Conservation (phyloP, 2,888 invertebrate genomes). For the Neoascia interrupta region DNA sequence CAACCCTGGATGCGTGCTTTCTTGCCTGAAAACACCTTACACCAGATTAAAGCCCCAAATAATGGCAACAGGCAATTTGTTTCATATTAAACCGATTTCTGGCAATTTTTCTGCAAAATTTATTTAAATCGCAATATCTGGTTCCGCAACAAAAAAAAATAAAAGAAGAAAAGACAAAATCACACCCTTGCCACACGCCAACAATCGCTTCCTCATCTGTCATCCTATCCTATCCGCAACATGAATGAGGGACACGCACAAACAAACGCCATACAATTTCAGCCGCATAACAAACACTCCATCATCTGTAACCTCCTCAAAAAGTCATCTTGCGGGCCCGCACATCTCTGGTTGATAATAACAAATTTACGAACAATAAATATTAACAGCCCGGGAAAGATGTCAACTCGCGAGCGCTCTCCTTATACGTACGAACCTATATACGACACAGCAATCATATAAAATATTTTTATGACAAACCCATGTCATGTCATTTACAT, state of each 20-base stretch:
- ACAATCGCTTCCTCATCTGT: constrained; percentile 33
- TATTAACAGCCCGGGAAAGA: constrained; percentile 60
- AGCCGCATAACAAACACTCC: constrained; percentile 5
- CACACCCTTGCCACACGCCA: constrained; percentile 1
- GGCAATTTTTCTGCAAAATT: constrained; percentile 24
- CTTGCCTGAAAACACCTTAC: no score
- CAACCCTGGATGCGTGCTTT: no score
- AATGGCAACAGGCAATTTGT: constrained; percentile 29
- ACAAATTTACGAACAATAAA: constrained; percentile 68
- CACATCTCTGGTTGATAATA: constrained; percentile 52
- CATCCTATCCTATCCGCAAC: neutral
- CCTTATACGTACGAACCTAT: neutral
- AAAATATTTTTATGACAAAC: constrained; percentile 66
- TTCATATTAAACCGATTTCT: constrained; percentile 29
- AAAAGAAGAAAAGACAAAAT: no score
- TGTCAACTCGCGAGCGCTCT: constrained; percentile 35
- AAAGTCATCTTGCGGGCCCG: constrained; percentile 49
- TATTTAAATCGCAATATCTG: constrained; percentile 49
- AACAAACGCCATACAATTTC: neutral
- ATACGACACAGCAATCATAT: constrained; percentile 45
- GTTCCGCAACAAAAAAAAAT: constrained; percentile 11
- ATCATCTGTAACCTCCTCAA: constrained; percentile 56
- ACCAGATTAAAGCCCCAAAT: constrained; percentile 14
- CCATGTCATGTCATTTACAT: constrained; percentile 63
- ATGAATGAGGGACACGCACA: neutral